Evolutionary conservation across 37 sponge, comb jelly and placozoan genomes (phyloP), one percentile per base, ranked within the genome.

Genomic region (Spongia lamella): DNA sequence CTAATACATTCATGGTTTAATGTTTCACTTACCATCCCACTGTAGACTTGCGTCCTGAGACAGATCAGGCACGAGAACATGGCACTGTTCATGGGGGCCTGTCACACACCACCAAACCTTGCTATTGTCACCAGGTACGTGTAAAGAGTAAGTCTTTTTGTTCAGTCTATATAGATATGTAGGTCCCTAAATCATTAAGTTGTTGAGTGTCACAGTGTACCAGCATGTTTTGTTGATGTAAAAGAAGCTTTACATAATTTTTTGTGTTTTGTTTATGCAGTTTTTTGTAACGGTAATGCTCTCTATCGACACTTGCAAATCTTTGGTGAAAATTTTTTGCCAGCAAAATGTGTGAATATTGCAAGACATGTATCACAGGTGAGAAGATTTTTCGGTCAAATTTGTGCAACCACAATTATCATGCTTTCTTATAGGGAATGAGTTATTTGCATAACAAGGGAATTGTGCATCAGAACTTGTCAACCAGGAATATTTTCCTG

Each of bases 11-110:
- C 6, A 34, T 29, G 25, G 33, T 64, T 22, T 3, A 34, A n/a
- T 19, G 15, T 53, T 55, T 30, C 19, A 32, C 9, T 51, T 55
- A 14, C 29, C 5, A 26, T 3, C 22, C 2, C 4, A 53, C 1
- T 76, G 35, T 55, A 89, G 90, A 80, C 84, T 3, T 55, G 86
- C 20, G 70, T 89, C 36, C 53, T 95, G 75, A 83, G 87, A 66
- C 85, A 89, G 64, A 87, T 76, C 2, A 78, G 96, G 9, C 96
- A 95, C 40, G 92, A 95, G 53, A 95, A 95, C 68, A 63, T 95
- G 0, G 89, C 90, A n/a, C 72, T 95, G 55, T 95, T 95, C 74
- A 95, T 95, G 96, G 96, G 96, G 21, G 89, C 85, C 0, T 89
- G 92, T 38, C 70, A 89, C 26, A 83, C 67, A 4, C 84, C 87